Base-by-base conservation (phyloP, 2,888 invertebrate species). In the Noctua comes region DNA sequence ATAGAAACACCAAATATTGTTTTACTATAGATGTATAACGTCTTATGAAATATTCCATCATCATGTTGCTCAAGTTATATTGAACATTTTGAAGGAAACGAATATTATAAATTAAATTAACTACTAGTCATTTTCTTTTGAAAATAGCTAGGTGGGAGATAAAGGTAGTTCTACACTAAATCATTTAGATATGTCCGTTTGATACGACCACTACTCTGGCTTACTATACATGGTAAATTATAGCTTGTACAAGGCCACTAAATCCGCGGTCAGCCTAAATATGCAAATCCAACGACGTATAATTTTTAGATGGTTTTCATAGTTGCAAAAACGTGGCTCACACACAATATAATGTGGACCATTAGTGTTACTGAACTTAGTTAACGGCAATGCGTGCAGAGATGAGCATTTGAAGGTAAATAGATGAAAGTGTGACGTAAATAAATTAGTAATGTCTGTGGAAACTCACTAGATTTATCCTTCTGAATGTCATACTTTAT, bases 111-210 rank as follows among this genome's bases (percentile, higher is more conserved):
- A 87, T 84, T 77, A 82, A 88, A 88, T 93, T 93, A 93, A 94
- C 93, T 94, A 94, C 95, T 96, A 96, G 96, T 95, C 95, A 95
- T 96, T 96, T 96, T 96, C 96, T 95, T 95, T 95, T 94, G 96
- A 96, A 96, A 96, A 96, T 96, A 95, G 94, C 95, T 95, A 95
- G 95, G 92, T 92, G 92, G 91, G 91, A 91, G 91, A 91, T 92
- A 91, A 91, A 92, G 90, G 90, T 91, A 91, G 86, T 73, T 69
- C 87, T 89, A 89, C 88, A 91, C 82, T 89, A 87, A 91, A 87
- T 89, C 82, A 88, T 87, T 81, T 84, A 86, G 79, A 88, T 77
- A 84, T 83, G 85, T 88, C 82, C 81, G 85, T 86, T 88, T 87
- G 79, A 83, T 77, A 85, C 79, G 79, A 85, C 80, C 75, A 84